Base-by-base conservation (phyloP, 2,113 vertebrate species). In the Scatophagus argus region DNA sequence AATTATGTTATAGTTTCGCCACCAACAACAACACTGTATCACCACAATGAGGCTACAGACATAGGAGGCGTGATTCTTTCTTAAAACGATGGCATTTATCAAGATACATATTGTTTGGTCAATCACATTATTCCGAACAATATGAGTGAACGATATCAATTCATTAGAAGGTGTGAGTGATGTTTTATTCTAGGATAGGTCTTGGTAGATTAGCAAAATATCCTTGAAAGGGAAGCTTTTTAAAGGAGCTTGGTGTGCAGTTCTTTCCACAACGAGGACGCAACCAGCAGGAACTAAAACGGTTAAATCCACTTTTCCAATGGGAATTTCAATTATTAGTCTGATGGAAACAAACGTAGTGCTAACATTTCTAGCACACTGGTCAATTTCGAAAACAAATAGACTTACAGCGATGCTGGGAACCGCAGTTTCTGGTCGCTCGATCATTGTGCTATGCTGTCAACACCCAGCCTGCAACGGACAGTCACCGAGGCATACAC, bases 341-440 rank as follows among this genome's bases (percentile, higher is more conserved):
- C 0, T 6, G 0, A 1, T 5, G 2, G 34, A 39, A 55, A 29
- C 10, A 46, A 10, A n/a, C 44, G n/a, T 1, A 8, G 0, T 11
- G 19, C 27, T 6, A 16, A 19, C 23, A 14, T 1, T 23, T 7
- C n/a, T n/a, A n/a, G 17, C 4, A 32, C 16, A 21, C 1, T 0
- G 25, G 2, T 21, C 0, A 14, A 4, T 44, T 2, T 52, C 0
- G 9, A 13, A 23, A 8, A 68, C 6, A 2, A 49, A 4, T 2
- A 3, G 71, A 95, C 94, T 95, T 91, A 95, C 94, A 84, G 94
- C 93, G 88, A 94, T 93, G 90, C 92, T 94, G 77, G 93, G 86
- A 87, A 94, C 90, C 64, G 90, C 89, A 56, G 93, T 89, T 55
- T 95, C 94, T 81, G 94, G 91, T 93, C 94, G 89, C 83, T 95